These are phyloP conservation scores for Ascaphus truei DNA, from an alignment of 2,113 vertebrate genomes.

Conservation along the genomic window DNA sequence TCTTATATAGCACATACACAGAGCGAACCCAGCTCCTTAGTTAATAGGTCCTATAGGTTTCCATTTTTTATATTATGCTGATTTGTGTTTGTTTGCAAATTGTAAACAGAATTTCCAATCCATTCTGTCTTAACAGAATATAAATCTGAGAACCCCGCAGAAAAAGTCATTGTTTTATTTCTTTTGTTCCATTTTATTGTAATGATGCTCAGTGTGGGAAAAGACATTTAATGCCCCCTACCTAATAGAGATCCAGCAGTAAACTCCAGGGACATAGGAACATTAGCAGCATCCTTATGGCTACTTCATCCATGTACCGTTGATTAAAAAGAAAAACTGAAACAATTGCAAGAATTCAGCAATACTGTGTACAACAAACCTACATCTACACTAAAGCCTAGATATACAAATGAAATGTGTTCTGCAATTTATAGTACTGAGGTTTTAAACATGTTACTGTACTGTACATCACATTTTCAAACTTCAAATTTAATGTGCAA, in stretches of 20 bases:
- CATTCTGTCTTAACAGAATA: constrained; percentile 7
- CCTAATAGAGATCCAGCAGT: neutral
- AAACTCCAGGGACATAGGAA: constrained; percentile 10
- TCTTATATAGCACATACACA: too few relatives aligned
- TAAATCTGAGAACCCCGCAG: constrained; percentile 20
- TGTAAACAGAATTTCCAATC: constrained; percentile 18
- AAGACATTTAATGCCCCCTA: constrained; percentile 3
- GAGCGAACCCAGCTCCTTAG: too few relatives aligned
- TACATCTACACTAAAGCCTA: too few relatives aligned
- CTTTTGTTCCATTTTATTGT: constrained; percentile 1
- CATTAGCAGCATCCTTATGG: constrained; percentile 9
- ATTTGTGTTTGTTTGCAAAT: constrained; percentile 19
- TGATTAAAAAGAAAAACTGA: neutral
- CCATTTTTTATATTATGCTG: neutral
- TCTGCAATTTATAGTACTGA: too few relatives aligned
- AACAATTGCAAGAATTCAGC: neutral
- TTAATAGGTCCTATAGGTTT: too few relatives aligned
- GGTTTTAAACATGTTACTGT: too few relatives aligned
- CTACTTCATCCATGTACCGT: neutral
- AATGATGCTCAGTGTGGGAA: constrained; percentile 9
- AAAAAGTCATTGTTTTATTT: constrained; percentile 27
- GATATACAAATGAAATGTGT: too few relatives aligned
- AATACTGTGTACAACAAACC: too few relatives aligned
- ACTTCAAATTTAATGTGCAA: too few relatives aligned
- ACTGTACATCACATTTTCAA: too few relatives aligned